Evolutionary conservation across 2,888 invertebrate genomes (phyloP).

Genomic region (Phania funesta): DNA sequence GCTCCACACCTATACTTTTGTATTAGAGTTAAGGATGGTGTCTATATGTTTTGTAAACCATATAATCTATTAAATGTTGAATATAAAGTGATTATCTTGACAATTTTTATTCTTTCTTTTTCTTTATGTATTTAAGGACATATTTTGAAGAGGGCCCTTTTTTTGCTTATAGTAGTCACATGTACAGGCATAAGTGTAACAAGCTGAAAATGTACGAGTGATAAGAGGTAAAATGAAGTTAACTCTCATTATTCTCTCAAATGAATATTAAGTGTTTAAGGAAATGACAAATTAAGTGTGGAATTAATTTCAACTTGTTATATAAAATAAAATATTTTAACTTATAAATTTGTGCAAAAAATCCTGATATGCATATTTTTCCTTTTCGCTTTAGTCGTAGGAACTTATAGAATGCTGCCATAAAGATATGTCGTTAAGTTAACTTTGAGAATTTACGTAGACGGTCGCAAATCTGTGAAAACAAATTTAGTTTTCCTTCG

Average conservation of each 20-base stretch:
- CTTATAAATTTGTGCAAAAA: too few relatives aligned
- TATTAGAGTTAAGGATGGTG: neutral
- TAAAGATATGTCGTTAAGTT: too few relatives aligned
- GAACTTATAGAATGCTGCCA: too few relatives aligned
- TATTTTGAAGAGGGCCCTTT: too few relatives aligned
- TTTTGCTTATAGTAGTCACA: conserved; percentile 4
- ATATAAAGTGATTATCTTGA: conserved; percentile 77
- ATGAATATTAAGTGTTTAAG: conserved; percentile 56
- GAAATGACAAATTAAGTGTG: conserved; percentile 62
- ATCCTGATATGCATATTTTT: too few relatives aligned
- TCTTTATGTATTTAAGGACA: neutral
- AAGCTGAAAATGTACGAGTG: conserved; percentile 16
- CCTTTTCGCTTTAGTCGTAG: too few relatives aligned
- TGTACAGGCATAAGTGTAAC: conserved; percentile 22
- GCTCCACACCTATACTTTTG: conserved; percentile 54
- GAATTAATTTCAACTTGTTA: conserved; percentile 43
- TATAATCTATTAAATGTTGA: conserved; percentile 75
- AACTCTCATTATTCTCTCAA: conserved; percentile 47
- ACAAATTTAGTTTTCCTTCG: too few relatives aligned
- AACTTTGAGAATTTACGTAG: too few relatives aligned
- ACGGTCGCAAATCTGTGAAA: too few relatives aligned
- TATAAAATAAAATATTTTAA: neutral
- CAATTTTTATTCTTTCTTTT: conserved; percentile 52
- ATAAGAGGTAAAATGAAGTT: conserved; percentile 53
- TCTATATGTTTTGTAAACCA: conserved; percentile 49